Evolutionary conservation across 2,113 vertebrate species (phyloP).

Genomic region (Ellobius talpinus): DNA sequence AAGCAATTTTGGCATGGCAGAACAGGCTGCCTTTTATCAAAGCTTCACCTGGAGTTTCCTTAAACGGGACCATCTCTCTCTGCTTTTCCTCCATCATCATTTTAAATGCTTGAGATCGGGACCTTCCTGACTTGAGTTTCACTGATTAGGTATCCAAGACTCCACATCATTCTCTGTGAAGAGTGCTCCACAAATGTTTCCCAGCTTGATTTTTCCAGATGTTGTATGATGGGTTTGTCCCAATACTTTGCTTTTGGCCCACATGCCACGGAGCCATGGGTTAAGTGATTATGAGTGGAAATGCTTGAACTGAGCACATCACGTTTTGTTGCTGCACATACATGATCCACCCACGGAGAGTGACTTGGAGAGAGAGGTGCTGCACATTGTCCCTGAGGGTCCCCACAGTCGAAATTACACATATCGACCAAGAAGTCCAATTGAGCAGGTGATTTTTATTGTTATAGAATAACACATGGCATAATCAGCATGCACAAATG

Average conservation of each 20-base stretch:
- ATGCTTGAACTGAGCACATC: conserved; percentile 11
- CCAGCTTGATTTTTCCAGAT: conserved; percentile 17
- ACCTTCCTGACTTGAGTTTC: not conserved
- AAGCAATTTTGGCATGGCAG: not conserved
- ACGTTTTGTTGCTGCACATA: conserved; percentile 43
- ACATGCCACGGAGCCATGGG: not conserved
- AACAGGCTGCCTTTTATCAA: not conserved
- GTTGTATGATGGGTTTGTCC: not conserved
- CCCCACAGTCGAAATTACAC: conserved; percentile 59
- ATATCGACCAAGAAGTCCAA: conserved; percentile 14
- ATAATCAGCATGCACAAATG: conserved; percentile 61
- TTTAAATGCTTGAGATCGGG: not conserved
- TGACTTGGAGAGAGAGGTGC: conserved; percentile 48
- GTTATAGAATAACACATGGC: conserved; percentile 47
- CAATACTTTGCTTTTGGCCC: not conserved
- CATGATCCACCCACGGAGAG: conserved; percentile 22
- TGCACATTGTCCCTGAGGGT: conserved; percentile 2
- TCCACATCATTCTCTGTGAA: not conserved
- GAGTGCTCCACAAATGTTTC: not conserved
- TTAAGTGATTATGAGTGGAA: conserved; percentile 58
- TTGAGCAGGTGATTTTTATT: conserved; percentile 62
- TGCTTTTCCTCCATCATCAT: not conserved
- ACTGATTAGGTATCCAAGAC: not conserved
- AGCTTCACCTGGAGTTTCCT: not conserved
- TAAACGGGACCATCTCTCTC: not conserved